Conservation (phyloP, 1,140 invertebrate species). For the Lepidostoma basale region DNA sequence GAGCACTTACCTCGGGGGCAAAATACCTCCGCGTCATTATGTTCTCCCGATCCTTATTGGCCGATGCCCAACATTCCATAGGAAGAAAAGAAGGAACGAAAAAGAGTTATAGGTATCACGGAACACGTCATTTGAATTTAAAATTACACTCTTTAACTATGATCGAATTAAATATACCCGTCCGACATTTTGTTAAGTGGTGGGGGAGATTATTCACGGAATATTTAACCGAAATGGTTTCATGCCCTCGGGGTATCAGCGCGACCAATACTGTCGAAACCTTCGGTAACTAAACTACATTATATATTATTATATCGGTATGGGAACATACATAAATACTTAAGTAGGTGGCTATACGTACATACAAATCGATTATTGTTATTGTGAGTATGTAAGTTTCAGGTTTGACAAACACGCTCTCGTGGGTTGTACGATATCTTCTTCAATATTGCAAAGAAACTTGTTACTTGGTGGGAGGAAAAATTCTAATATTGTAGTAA, state of each 20-base stretch:
- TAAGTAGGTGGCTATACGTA: too few relatives aligned
- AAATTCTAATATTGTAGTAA: too few relatives aligned
- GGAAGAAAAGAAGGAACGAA: slow-evolving; percentile 28
- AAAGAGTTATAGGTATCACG: slow-evolving; percentile 42
- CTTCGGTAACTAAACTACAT: not conserved
- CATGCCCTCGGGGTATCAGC: slow-evolving; percentile 37
- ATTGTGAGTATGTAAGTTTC: too few relatives aligned
- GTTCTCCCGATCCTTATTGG: slow-evolving; percentile 42
- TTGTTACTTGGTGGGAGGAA: too few relatives aligned
- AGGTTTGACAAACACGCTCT: not conserved
- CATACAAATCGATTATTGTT: too few relatives aligned
- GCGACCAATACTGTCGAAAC: not conserved
- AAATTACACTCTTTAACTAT: slow-evolving; percentile 47
- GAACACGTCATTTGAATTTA: slow-evolving; percentile 46
- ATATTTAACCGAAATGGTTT: slow-evolving; percentile 43
- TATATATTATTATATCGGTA: too few relatives aligned
- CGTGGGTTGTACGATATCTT: not conserved
- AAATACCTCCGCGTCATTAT: slow-evolving; percentile 41
- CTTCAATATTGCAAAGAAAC: not conserved
- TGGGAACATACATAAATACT: too few relatives aligned
- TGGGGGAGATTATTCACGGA: slow-evolving; percentile 26
- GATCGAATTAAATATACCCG: slow-evolving; percentile 42
- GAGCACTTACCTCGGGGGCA: slow-evolving; percentile 41
- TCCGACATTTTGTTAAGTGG: slow-evolving; percentile 27
- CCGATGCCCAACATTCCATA: slow-evolving; percentile 36